phyloP scores from a whole-genome alignment of 2,888 invertebrate species.

The Macrophya annulata region DNA sequence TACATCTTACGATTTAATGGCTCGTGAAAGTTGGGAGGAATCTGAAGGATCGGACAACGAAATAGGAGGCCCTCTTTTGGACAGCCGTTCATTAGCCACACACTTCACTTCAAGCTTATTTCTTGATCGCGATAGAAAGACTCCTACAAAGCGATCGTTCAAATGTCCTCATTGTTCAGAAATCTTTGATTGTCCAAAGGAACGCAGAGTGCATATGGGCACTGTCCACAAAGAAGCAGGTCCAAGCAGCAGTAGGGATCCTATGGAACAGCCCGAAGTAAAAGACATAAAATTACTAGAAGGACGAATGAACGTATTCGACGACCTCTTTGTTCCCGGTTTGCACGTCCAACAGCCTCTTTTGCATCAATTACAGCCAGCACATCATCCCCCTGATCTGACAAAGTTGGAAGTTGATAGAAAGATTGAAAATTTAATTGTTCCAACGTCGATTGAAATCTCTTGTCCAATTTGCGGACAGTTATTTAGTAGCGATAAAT shows the following conservation, averaged over 20 bases:
- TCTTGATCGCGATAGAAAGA: conserved; percentile 77
- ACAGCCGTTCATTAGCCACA: conserved; percentile 77
- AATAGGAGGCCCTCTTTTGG: conserved; percentile 74
- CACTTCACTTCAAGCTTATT: conserved; percentile 77
- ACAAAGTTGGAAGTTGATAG: conserved; percentile 71
- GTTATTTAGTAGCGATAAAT: conserved; percentile 74
- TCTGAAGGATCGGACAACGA: conserved; percentile 86
- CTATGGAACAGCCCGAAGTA: conserved; percentile 69
- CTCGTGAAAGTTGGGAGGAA: conserved; percentile 86
- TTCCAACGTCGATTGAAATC: conserved; percentile 72
- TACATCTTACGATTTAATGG: conserved; percentile 85
- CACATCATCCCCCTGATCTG: conserved; percentile 68
- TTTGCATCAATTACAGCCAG: conserved; percentile 76
- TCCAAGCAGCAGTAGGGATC: conserved; percentile 73
- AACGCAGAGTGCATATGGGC: conserved; percentile 84
- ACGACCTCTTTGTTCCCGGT: conserved; percentile 76
- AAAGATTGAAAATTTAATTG: conserved; percentile 69
- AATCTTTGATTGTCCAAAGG: conserved; percentile 83
- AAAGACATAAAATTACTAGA: conserved; percentile 77
- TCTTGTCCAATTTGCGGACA: conserved; percentile 75
- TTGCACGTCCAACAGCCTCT: conserved; percentile 74
- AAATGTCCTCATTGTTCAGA: conserved; percentile 83
- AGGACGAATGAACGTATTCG: conserved; percentile 76
- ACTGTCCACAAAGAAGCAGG: conserved; percentile 81
- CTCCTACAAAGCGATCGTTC: conserved; percentile 79